Base-by-base conservation (phyloP, 2,113 vertebrate species). In the Gobio gobio region DNA sequence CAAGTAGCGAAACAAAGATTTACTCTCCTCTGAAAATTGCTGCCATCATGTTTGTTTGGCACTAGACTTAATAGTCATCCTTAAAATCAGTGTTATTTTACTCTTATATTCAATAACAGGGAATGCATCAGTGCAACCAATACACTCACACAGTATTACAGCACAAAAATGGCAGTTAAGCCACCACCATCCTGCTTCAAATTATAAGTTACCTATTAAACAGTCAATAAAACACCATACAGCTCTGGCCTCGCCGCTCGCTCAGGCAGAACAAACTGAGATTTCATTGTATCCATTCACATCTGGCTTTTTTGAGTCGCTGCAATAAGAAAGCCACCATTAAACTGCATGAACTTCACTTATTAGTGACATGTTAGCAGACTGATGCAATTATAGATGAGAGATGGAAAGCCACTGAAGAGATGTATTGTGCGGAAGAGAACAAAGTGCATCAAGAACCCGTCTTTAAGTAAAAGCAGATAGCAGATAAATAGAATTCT, bases 151-250 rank as follows among this genome's bases (percentile, higher is more conserved):
- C 20, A 22, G 5, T 58, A n/a, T 58, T 58, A 59, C 10, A 78
- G 54, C 29, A 59, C 20, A 64, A 2, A 58, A 61, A 79, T 59
- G 78, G 54, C 78, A 85, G 54, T 80, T 72, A 82, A 77, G 68
- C 16, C 20, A 5, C 70, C 82, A 75, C 74, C 24, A 49, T 47
- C 33, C 29, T 22, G 8, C 47, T n/a, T 36, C 54, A 49, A 47
- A 86, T 78, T 77, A 66, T 56, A 74, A 79, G 24, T 24, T 51
- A 49, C 9, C 84, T 76, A 86, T 86, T 86, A 86, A 70, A 86
- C 47, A n/a, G 18, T 51, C 70, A 84, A 64, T 88, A 79, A 47
- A 61, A 70, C 77, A 10, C 22, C 49, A 77, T 22, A 68, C 79
- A 73, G 58, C 63, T 51, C 22, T 20, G 59, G 40, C 58, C 73